Base-by-base conservation (phyloP, 1,140 invertebrate species). In the Ridgeia piscesae region DNA sequence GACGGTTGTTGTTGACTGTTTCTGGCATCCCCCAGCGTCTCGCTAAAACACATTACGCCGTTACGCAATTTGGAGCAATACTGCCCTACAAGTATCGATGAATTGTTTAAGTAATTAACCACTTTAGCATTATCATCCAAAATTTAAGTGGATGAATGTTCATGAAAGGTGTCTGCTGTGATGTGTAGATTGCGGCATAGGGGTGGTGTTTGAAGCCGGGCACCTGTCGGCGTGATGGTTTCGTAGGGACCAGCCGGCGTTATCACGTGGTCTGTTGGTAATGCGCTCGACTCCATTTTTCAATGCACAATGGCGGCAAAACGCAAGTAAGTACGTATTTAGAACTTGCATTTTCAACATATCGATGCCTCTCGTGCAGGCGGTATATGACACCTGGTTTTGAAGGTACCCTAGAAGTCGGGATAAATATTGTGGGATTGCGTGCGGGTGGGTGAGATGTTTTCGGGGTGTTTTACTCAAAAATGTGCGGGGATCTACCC, bases 221-320 rank as follows among this genome's bases (percentile, higher is more conserved):
- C 58, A 77, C 17, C 58, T 77, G 58, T 77, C 58, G 27, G 58
- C 17, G 58, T 31, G 58, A 77, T 77, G 58, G 58, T 77, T 77
- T 77, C 58, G 58, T 77, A 77, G 58, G 58, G 58, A 77, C 58
- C 58, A 77, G 58, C 58, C 14, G 58, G 58, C 58, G 58, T 77
- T 77, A 77, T 77, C 58, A 77, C 58, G 58, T 77, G 58, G 58
- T 77, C 58, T 77, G 58, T 77, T 21, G 11, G 17, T 77, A 77
- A 77, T 77, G 58, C 58, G 58, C 58, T 77, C 58, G 58, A 77
- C 58, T 77, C 58, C 58, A 77, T 77, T 77, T 77, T 77, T 77
- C 58, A 77, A 77, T 21, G 58, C 58, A 77, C 58, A 77, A 77
- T 77, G 58, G 58, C 58, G 58, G 58, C 58, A 77, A 77, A 77